Evolutionary conservation across 2,113 vertebrate species (phyloP).

Genomic region (Silurus glanis): DNA sequence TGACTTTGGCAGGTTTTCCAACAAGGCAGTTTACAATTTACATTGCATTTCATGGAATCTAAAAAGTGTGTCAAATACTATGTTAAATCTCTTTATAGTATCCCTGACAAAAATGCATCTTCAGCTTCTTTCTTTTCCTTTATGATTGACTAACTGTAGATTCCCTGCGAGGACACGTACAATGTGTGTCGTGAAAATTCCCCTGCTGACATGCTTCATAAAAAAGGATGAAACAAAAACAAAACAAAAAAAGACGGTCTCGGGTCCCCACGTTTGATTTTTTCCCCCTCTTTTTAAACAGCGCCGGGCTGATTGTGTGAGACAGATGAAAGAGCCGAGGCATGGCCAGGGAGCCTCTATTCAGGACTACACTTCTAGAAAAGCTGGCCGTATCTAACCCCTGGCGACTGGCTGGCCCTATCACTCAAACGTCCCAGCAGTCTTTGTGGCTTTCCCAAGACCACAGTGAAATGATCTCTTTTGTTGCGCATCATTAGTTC

Average conservation of each 20-base stretch:
- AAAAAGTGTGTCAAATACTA: constrained; percentile 2
- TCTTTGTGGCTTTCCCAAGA: constrained; percentile 75
- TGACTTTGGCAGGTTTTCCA: constrained; percentile 11
- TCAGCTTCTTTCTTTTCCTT: constrained; percentile 27
- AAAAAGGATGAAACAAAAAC: constrained; percentile 47
- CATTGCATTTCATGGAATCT: constrained; percentile 3
- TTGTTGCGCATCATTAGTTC: constrained; percentile 87
- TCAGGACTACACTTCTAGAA: constrained; percentile 60
- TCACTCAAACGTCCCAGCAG: constrained; percentile 72
- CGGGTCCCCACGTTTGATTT: constrained; percentile 58
- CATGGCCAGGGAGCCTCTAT: constrained; percentile 54
- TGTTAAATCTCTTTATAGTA: constrained; percentile 11
- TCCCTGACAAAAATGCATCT: constrained; percentile 4
- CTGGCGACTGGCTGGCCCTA: constrained; percentile 68
- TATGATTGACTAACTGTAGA: constrained; percentile 44
- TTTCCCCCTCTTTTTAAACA: constrained; percentile 54
- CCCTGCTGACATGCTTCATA: constrained; percentile 49
- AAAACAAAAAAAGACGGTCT: constrained; percentile 44
- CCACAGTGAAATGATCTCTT: constrained; percentile 80
- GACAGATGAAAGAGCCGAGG: constrained; percentile 61
- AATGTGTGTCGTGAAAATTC: constrained; percentile 40
- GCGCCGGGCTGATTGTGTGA: constrained; percentile 54
- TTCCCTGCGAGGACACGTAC: constrained; percentile 39
- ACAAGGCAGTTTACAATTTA: constrained; percentile 5
- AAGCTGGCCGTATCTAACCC: constrained; percentile 63